Base-by-base conservation (phyloP, 2,888 invertebrate genomes). In the Zele albiditarsus region DNA sequence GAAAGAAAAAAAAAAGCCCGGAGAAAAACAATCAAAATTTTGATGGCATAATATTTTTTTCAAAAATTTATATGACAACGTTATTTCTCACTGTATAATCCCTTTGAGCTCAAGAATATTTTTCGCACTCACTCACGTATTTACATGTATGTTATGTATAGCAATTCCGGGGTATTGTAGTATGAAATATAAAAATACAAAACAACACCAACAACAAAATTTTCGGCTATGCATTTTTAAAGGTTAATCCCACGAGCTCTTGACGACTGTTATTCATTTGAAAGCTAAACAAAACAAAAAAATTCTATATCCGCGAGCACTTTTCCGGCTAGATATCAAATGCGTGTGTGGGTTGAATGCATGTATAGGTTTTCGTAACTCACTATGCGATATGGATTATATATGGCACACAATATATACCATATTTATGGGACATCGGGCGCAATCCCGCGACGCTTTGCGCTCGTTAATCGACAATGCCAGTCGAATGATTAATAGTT, bases 231-330 rank as follows among this genome's bases (percentile, higher is more conserved):
- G 62, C 60, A 72, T 75, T 83, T 84, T 86, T 85, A 80, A 81
- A 79, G 75, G 76, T 79, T 86, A 86, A 87, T 86, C 86, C 86
- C 84, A 80, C 78, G 85, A 84, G 85, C 84, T 84, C 82, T 84
- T 86, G 86, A 85, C 85, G 83, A 85, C 85, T 87, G 85, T 87
- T 87, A 86, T 86, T 87, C 84, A 87, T 85, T 84, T 82, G 63
- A 46, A 63, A 71, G 53, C 20, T 53, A 20, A 53, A 53, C n/a
- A 72, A 75, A 73, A 38, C 38, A 12, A 66, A 66, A 73, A 42
- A 25, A 33, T 38, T 66, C 16, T 23, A 46, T 46, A 53, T 53
- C 53, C 53, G 53, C 62, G 27, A 10, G 60, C 42, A 71, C 62
- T 71, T 60, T 71, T 42, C 62, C 60, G 82, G 74, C 79, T 84